phyloP scores from a whole-genome alignment of 2,888 invertebrate species.

The Parapristionchus giblindavisi region DNA sequence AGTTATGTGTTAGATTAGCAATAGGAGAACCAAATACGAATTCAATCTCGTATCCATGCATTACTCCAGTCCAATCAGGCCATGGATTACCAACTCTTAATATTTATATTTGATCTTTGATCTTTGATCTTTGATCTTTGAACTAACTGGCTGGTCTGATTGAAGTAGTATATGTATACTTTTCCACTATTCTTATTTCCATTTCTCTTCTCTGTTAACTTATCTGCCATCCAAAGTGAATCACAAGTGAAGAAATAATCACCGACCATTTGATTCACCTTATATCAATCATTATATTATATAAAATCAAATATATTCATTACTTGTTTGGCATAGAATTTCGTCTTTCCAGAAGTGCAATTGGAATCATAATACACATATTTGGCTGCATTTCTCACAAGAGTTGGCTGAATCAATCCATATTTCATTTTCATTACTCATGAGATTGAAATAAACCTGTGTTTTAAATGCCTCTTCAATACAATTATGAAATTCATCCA shows the following conservation, averaged over 20 bases:
- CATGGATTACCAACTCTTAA: slow-evolving; percentile 66
- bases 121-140: neutral
- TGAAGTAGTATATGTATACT: slow-evolving; percentile 69
- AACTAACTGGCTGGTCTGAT: slow-evolving; percentile 61
- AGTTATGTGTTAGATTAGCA: slow-evolving; percentile 65
- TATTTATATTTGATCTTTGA: neutral
- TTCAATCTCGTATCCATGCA: slow-evolving; percentile 98
- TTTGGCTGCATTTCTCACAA: slow-evolving; percentile 63
- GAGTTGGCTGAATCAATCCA: slow-evolving; percentile 50
- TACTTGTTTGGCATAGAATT: slow-evolving; percentile 66
- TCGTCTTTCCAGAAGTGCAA: no score
- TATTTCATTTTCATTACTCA: neutral
- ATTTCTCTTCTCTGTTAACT: slow-evolving; percentile 49
- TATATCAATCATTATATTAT: slow-evolving; percentile 8
- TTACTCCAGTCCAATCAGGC: slow-evolving; percentile 77
- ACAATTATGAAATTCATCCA: slow-evolving; percentile 59
- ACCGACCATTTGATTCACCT: slow-evolving; percentile 75
- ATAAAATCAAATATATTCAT: neutral
- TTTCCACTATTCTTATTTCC: slow-evolving; percentile 50
- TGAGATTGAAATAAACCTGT: neutral
- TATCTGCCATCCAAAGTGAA: slow-evolving; percentile 64
- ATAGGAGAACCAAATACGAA: slow-evolving; percentile 95
- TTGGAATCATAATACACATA: slow-evolving; percentile 62
- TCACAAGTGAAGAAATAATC: slow-evolving; percentile 84
- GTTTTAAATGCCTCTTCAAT: slow-evolving; percentile 38